These are phyloP conservation scores for Meta bourneti DNA, from an alignment of 2,888 invertebrate genomes.

Conservation along the genomic window DNA sequence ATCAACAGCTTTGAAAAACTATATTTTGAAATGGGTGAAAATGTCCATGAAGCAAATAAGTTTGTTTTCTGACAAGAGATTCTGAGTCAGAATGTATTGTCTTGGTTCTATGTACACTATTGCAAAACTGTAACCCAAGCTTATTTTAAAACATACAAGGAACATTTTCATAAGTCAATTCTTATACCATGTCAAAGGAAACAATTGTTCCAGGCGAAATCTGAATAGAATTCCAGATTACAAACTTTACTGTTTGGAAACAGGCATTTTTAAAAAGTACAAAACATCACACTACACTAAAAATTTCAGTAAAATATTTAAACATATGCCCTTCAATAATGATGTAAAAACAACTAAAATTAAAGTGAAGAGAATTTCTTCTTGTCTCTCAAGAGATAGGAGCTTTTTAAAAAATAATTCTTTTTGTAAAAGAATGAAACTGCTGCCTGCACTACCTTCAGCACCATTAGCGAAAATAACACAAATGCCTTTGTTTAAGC, in stretches of 20 bases:
- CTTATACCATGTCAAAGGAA: not conserved
- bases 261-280: not conserved
- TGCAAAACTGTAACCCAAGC: constrained; percentile 15
- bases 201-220: not conserved
- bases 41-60: not conserved
- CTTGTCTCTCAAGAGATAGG: not conserved
- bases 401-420: not conserved
- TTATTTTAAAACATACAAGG: not conserved
- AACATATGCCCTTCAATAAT: constrained; percentile 7
- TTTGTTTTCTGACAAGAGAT: not conserved
- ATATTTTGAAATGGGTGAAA: not conserved
- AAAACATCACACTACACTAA: not conserved
- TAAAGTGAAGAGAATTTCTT: not conserved
- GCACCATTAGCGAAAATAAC: constrained; percentile 15
- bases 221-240: not conserved
- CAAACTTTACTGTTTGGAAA: not conserved
- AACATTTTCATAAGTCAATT: not conserved
- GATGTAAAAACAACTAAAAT: not conserved
- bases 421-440: not conserved
- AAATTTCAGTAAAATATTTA: not conserved
- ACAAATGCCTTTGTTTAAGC: not conserved
- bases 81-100: not conserved
- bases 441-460: not conserved
- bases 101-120: constrained; percentile 16
- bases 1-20: constrained; percentile 39